Evolutionary conservation across 2,888 invertebrate genomes (phyloP), one percentile per base, ranked within the genome.

Genomic region (Gastracanthus pulcherrimus): DNA sequence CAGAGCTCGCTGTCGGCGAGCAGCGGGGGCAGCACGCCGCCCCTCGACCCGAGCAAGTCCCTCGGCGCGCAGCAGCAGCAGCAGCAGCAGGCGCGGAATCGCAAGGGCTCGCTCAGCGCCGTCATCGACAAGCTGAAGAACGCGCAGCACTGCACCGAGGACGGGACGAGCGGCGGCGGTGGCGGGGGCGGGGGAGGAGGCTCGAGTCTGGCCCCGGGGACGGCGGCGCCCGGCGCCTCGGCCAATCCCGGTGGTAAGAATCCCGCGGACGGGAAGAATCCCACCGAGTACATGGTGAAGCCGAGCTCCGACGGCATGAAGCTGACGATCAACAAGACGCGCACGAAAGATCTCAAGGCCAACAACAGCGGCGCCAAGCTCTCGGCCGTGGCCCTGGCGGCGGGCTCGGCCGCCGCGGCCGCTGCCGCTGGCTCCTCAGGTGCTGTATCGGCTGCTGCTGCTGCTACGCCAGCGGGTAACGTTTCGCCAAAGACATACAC

Each of bases 261-360:
- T 86, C 88, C 91, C 0, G 87, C 90, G 0, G 93, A 93, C 55
- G 93, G 92, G 80, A 96, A 96, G 92, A 95, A 95, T 89, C 95
- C 96, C 36, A 91, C 91, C 0, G 97, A 97, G 88, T 97, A 97
- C 87, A 97, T 97, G 95, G 96, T 98, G 0, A 98, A 97, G 89
- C 96, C 96, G 23, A 97, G 97, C 89, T 95, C 95, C 19, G 97
- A 97, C 86, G 97, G 97, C 3, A 96, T 98, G 92, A 98, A 98
- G 91, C 94, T 98, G 76, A 98, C 97, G 2, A 97, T 98, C 34
- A 98, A 97, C 88, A 98, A 98, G 92, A 97, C 97, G 0, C 93
- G 96, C 87, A 94, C 95, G 29, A 96, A 96, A 89, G 96, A 96
- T 79, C 94, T 94, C 0, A 94, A 94, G 26, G 91, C 91, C 51